Conservation (phyloP, 2,888 invertebrate species). For the Ectemnius cavifrons region DNA sequence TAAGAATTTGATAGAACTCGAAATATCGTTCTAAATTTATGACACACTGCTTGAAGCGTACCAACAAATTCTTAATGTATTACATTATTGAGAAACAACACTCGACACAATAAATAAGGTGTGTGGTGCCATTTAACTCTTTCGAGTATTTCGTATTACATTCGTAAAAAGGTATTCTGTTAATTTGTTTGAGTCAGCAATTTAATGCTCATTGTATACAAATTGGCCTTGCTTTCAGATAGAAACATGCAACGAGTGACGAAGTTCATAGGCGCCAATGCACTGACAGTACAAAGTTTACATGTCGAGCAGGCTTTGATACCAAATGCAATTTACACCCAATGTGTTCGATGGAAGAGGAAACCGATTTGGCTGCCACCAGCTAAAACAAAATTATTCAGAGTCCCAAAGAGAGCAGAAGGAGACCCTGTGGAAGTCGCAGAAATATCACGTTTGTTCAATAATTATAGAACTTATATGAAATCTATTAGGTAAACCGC, state of each 20-base stretch:
- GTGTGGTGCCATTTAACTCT: too few relatives aligned
- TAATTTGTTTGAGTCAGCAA: neutral
- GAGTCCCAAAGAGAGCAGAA: constrained; percentile 82
- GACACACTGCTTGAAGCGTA: too few relatives aligned
- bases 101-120: too few relatives aligned
- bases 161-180: neutral
- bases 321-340: constrained; percentile 39
- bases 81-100: too few relatives aligned
- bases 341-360: constrained; percentile 81
- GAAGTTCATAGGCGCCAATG: constrained; percentile 9
- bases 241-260: constrained; percentile 31
- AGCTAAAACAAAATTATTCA: constrained; percentile 89
- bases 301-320: constrained; percentile 28
- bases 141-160: too few relatives aligned
- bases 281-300: constrained; percentile 31
- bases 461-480: constrained; percentile 83
- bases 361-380: constrained; percentile 90
- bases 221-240: neutral
- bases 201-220: too few relatives aligned
- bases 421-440: constrained; percentile 82
- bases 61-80: too few relatives aligned
- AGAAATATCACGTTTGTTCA: constrained; percentile 84
- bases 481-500: constrained; percentile 80
- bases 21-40: too few relatives aligned
- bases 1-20: too few relatives aligned